phyloP scores from a whole-genome alignment of 23 tunicate species.

The Diplosoma virens region DNA sequence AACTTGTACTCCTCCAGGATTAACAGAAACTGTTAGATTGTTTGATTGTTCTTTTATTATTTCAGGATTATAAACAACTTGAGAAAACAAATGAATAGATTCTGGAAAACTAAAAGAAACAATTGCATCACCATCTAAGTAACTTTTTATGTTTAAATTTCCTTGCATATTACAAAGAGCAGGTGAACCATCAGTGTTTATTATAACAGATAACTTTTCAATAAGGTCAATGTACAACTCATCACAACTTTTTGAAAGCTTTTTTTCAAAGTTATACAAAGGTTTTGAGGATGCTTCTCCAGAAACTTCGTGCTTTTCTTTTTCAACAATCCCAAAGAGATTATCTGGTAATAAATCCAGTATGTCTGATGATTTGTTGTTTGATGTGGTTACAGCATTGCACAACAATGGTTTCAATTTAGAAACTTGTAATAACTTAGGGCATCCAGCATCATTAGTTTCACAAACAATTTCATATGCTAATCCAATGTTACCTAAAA shows the following conservation, averaged over 20 bases:
- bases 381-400: constrained; percentile 24
- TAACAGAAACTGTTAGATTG: background rate
- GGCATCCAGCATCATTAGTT: constrained; percentile 42
- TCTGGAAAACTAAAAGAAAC: constrained; percentile 12
- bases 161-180: constrained; percentile 14
- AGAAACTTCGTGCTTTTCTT: constrained; percentile 19
- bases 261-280: background rate
- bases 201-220: constrained; percentile 33
- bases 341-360: constrained; percentile 33
- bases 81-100: background rate
- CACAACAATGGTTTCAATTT: constrained; percentile 33
- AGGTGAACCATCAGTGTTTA: constrained; percentile 10
- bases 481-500: constrained; percentile 38
- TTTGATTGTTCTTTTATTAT: background rate
- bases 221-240: constrained; percentile 40
- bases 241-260: background rate
- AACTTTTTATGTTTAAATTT: constrained; percentile 31
- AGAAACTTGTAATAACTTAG: constrained; percentile 15
- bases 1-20: constrained; percentile 28
- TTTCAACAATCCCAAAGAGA: constrained; percentile 33
- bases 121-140: constrained; percentile 4
- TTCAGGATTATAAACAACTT: constrained; percentile 26
- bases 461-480: constrained; percentile 36
- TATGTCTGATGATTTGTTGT: background rate
- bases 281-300: constrained; percentile 42